Percentiles rank a stretch among this genome's conserved stretches.
These are phyloP conservation scores for Pemphredon lugubris DNA, from an alignment of 2,888 invertebrate genomes.

Conservation along the genomic window DNA sequence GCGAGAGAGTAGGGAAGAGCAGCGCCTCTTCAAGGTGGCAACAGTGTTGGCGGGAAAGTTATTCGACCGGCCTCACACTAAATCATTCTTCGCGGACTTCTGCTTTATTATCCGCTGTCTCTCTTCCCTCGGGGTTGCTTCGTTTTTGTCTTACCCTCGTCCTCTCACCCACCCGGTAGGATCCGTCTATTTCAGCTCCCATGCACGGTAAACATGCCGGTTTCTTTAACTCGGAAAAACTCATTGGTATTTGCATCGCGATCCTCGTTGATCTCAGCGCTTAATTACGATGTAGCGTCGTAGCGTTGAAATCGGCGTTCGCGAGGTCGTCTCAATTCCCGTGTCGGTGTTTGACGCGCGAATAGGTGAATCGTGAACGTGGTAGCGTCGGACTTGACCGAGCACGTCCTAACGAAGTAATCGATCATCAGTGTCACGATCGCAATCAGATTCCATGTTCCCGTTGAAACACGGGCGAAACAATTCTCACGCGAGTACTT, in stretches of 20 bases:
- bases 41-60: slow-evolving; percentile 78
- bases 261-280: too few species aligned
- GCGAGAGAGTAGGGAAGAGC: slow-evolving; percentile 24
- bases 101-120: slow-evolving; percentile 72
- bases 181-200: too few species aligned
- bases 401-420: slow-evolving; percentile 42
- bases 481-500: slow-evolving; percentile 36
- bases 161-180: slow-evolving; percentile 13
- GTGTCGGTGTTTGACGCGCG: too few species aligned
- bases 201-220: too few species aligned
- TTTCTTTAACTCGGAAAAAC: too few species aligned
- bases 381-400: slow-evolving; percentile 17
- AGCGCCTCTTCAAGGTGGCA: slow-evolving; percentile 73
- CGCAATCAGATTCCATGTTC: slow-evolving; percentile 45
- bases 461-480: slow-evolving; percentile 35
- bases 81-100: slow-evolving; percentile 77
- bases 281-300: too few species aligned
- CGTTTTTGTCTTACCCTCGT: slow-evolving; percentile 45
- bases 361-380: slow-evolving; percentile 1
- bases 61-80: slow-evolving; percentile 75
- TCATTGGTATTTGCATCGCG: too few species aligned
- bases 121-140: slow-evolving; percentile 47
- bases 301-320: too few species aligned
- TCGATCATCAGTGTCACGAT: slow-evolving; percentile 53
- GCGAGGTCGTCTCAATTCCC: too few species aligned